phyloP scores from a whole-genome alignment of 1,140 invertebrate species.

The Lepidotrigona ventralis region DNA sequence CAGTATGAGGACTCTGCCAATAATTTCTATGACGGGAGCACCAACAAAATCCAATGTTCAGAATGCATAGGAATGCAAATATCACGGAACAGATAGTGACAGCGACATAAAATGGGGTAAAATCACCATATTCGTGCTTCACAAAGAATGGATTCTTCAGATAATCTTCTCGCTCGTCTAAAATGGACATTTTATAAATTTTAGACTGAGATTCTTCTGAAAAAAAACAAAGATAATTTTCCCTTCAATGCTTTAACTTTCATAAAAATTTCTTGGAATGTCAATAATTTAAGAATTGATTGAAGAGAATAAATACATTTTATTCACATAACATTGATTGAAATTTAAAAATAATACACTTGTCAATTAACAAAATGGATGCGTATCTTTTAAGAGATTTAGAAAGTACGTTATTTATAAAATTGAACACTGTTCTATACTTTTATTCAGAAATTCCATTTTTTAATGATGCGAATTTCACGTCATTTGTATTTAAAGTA shows the following conservation, averaged over 20 bases:
- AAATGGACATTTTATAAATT: constrained; percentile 82
- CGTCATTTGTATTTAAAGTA: neutral
- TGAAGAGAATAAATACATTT: neutral
- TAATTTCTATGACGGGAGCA: constrained; percentile 89
- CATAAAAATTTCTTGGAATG: neutral
- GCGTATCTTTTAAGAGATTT: neutral
- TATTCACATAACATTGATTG: neutral
- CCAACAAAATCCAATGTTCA: constrained; percentile 89
- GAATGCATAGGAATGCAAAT: constrained; percentile 84
- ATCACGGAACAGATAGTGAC: constrained; percentile 88
- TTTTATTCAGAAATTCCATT: neutral
- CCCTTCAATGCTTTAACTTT: constrained; percentile 35
- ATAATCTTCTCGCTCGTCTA: constrained; percentile 84
- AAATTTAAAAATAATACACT: neutral
- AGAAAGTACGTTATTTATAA: too few relatives aligned
- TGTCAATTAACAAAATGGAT: neutral
- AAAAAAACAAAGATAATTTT: constrained; percentile 68
- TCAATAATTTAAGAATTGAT: neutral
- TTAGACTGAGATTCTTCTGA: constrained; percentile 75
- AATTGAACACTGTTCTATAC: too few relatives aligned
- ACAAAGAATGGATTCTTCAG: constrained; percentile 84
- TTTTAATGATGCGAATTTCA: neutral
- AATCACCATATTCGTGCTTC: constrained; percentile 84
- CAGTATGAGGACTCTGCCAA: constrained; percentile 91
- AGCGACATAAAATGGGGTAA: constrained; percentile 88